phyloP scores from a whole-genome alignment of 2,888 invertebrate genomes.

The Heliconius erato region DNA sequence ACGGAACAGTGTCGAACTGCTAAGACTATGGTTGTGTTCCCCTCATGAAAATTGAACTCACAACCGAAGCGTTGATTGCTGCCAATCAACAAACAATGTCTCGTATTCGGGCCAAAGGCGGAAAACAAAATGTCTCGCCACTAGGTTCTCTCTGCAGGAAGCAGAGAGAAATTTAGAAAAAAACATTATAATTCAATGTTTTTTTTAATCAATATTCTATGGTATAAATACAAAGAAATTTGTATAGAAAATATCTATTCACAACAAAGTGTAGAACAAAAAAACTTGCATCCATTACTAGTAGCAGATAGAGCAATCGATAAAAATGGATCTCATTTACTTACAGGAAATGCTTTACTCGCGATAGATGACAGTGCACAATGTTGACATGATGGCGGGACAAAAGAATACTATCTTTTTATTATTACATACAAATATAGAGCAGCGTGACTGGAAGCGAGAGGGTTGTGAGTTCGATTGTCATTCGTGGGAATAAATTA shows the following conservation, averaged over 20 bases:
- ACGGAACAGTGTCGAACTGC: too few relatives aligned
- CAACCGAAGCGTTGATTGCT: too few relatives aligned
- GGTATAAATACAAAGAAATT: neutral
- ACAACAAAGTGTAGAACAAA: slow-evolving; percentile 27
- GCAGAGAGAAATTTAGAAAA: too few relatives aligned
- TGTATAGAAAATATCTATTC: slow-evolving; percentile 1
- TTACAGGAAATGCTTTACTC: slow-evolving; percentile 62
- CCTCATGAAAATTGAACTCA: too few relatives aligned
- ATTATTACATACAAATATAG: neutral
- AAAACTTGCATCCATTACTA: slow-evolving; percentile 54
- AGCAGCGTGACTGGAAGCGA: neutral
- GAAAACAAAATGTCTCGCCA: too few relatives aligned
- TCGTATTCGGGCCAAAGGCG: too few relatives aligned
- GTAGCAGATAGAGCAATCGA: slow-evolving; percentile 75
- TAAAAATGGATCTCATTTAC: slow-evolving; percentile 71
- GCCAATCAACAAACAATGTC: too few relatives aligned
- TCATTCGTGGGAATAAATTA: neutral
- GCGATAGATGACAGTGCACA: slow-evolving; percentile 69
- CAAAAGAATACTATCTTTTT: neutral
- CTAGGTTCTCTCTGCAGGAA: too few relatives aligned
- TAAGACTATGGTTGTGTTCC: too few relatives aligned
- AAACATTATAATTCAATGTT: too few relatives aligned
- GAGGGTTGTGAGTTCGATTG: too few relatives aligned
- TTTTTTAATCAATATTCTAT: too few relatives aligned
- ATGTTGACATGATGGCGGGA: slow-evolving; percentile 54